Evolutionary conservation across 1,140 invertebrate species (phyloP).

Genomic region (Lordiphosa stackelbergi): DNA sequence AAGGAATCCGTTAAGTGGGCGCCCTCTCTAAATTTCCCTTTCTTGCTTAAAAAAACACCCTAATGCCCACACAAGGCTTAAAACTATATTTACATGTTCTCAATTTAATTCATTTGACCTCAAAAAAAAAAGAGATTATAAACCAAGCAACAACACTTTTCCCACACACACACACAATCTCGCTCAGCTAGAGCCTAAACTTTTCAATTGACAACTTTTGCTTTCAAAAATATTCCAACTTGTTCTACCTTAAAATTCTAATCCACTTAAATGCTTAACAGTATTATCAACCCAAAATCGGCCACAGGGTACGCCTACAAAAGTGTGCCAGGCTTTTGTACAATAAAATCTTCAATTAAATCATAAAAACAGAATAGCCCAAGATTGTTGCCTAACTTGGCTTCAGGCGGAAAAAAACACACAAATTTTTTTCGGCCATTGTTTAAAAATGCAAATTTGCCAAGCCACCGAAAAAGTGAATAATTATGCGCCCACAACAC

Average conservation of each 20-base stretch:
- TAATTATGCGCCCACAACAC: constrained; percentile 54
- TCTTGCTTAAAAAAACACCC: too few species aligned
- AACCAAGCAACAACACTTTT: constrained; percentile 1
- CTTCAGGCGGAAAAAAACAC: constrained; percentile 40
- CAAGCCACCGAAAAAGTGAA: constrained; percentile 47
- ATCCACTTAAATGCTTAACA: constrained; percentile 74
- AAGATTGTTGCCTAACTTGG: constrained; percentile 51
- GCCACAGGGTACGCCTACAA: constrained; percentile 18
- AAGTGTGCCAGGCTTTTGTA: constrained; percentile 43
- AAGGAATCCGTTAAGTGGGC: too few species aligned
- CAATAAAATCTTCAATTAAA: constrained; percentile 73
- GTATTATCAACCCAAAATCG: constrained; percentile 54
- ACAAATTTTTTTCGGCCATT: constrained; percentile 45
- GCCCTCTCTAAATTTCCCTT: too few species aligned
- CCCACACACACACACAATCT: constrained; percentile 18
- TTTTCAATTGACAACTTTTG: constrained; percentile 71
- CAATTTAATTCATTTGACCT: constrained; percentile 13
- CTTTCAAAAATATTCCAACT: constrained; percentile 23
- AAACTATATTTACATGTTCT: constrained; percentile 1
- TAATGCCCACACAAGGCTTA: too few species aligned
- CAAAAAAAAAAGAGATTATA: constrained; percentile 17
- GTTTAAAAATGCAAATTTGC: constrained; percentile 71
- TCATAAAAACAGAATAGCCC: constrained; percentile 32
- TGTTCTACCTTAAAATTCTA: constrained; percentile 65
- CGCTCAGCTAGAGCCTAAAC: constrained; percentile 32